phyloP scores from a whole-genome alignment of 2,797 vertebrate species.

The Diplodus puntazzo region DNA sequence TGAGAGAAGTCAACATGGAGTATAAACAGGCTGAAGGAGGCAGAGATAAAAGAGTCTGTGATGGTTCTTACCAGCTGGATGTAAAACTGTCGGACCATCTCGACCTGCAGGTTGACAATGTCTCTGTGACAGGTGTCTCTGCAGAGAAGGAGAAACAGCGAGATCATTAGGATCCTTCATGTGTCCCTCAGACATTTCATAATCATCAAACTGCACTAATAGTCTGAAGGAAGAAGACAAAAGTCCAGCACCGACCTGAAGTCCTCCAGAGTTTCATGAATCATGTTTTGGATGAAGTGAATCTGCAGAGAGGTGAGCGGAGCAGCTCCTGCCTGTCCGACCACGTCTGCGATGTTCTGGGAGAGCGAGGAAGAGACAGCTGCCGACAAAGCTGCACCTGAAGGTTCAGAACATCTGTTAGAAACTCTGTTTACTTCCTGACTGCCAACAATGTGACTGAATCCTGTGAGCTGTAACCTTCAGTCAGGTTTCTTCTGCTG shows the following conservation, averaged over 20 bases:
- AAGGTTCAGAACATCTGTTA: conserved; percentile 37
- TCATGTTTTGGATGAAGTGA: conserved; percentile 97
- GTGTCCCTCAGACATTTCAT: neutral
- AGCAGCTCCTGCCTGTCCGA: conserved; percentile 85
- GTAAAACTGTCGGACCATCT: conserved; percentile 99
- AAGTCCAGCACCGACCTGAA: conserved; percentile 87
- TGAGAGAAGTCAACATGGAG: no score
- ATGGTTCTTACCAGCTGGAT: conserved; percentile 91
- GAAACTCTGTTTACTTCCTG: no score
- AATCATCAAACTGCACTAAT: fast-evolving
- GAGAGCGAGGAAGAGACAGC: conserved; percentile 88
- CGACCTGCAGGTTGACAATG: conserved; percentile 97
- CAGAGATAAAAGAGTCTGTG: neutral
- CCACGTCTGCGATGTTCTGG: conserved; percentile 89
- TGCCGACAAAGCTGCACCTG: conserved; percentile 74
- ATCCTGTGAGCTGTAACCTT: no score
- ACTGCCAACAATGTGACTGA: no score
- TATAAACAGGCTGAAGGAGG: no score
- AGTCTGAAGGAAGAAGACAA: no score
- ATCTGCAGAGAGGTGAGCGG: conserved; percentile 94
- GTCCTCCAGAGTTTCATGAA: conserved; percentile 96
- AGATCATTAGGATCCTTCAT: neutral
- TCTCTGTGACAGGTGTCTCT: conserved; percentile 95
- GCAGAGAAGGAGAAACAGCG: conserved; percentile 20
- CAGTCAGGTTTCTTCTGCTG: no score